phyloP scores from a whole-genome alignment of 2,797 vertebrate genomes.

The Urosaurus nigricauda region DNA sequence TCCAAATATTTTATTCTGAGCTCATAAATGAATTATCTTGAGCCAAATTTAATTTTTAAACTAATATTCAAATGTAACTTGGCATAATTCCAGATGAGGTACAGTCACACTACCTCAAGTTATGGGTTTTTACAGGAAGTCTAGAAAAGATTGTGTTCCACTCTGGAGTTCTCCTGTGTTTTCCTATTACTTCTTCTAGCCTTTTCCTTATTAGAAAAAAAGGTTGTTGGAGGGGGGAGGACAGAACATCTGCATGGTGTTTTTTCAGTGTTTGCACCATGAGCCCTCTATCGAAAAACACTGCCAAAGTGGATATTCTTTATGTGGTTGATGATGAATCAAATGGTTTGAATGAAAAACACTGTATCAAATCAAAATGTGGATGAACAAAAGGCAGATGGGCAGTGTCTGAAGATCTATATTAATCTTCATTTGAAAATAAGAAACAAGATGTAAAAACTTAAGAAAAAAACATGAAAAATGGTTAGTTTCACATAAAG shows the following conservation, averaged over 20 bases:
- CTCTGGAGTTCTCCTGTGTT: background rate
- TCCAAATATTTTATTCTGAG: constrained; percentile 43
- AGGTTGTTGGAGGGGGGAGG: background rate
- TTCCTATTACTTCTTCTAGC: background rate
- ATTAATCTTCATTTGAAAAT: constrained; percentile 23
- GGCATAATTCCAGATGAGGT: background rate
- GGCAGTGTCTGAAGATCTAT: background rate
- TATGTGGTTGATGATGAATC: background rate
- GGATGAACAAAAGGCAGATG: background rate
- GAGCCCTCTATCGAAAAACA: background rate
- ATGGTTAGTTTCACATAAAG: no score
- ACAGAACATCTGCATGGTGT: background rate
- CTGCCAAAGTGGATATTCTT: background rate
- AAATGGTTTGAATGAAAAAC: background rate
- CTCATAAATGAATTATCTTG: constrained; percentile 11
- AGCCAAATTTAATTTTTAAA: accelerated
- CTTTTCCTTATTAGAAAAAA: background rate
- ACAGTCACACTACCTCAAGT: background rate
- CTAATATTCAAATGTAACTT: background rate
- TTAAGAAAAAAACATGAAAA: no score
- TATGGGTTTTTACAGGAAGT: background rate
- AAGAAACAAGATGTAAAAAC: background rate
- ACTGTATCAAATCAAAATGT: background rate
- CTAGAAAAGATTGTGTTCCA: background rate
- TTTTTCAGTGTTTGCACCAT: background rate